Evolutionary conservation across 2,113 vertebrate species (phyloP), one percentile per base, ranked within the genome.

Genomic region (Lophochroa leadbeateri): DNA sequence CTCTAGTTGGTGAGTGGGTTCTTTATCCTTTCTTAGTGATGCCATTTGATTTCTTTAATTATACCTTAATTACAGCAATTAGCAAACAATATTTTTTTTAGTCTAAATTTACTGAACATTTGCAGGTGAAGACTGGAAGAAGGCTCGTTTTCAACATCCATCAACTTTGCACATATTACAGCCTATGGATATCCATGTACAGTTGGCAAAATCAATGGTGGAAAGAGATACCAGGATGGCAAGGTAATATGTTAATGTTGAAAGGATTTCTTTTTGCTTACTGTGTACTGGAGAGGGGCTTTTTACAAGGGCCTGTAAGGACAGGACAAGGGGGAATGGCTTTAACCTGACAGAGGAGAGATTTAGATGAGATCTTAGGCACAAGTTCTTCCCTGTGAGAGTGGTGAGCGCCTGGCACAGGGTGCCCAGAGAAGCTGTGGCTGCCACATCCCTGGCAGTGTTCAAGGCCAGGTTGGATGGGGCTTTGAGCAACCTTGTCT

Each of bases 131-230:
- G 96, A 98, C 75, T 99, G 99, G 99, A 98, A 98, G 92, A 94
- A 97, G 9, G 98, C 98, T 63, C 98, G 98, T 70, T 98, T 98
- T 77, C 98, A 99, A 65, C 98, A 94, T 24, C 98, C 98, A 2
- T 99, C 99, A 6, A 46, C 98, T 31, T 97, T 99, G 75, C 99
- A 99, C 88, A 87, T 99, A 84, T 96, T 99, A 28, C 99, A 98
- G 52, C 99, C 99, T 4, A 98, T 99, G 98, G 99, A 99, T 97
- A 98, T 99, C 94, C 98, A 98, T 1, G 82, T 99, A 17, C 98
- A 99, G 82, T 76, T 99, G 91, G 98, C 98, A 78, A 99, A 99
- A 95, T 99, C 99, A 5, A 99, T 99, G 99, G 99, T 99, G 87
- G 99, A 99, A 50, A 99, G 98, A 92, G 99, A 99, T 55, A 72